A percentile compares a stretch with the other conserved stretches of the same genome.
Conservation (phyloP, 1,140 invertebrate species). For the Tetramorium simillimum region DNA sequence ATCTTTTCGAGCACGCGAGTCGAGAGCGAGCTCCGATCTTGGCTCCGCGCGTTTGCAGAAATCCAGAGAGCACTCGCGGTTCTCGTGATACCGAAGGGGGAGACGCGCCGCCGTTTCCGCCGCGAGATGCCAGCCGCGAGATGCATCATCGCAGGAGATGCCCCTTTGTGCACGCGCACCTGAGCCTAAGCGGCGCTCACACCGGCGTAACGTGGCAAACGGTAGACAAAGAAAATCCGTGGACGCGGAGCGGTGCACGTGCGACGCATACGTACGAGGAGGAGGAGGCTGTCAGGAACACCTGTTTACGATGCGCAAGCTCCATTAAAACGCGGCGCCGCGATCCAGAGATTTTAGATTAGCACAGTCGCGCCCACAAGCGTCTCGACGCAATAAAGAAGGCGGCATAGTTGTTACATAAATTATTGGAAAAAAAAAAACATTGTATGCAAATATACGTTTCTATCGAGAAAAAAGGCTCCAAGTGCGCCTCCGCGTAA, state of each 20-base stretch:
- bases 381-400: neutral
- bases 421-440: neutral
- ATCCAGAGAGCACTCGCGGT: neutral
- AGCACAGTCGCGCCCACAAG: neutral
- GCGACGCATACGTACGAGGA: slow-evolving; percentile 55
- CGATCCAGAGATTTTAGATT: slow-evolving; percentile 10
- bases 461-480: too few species aligned
- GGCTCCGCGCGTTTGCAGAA: neutral
- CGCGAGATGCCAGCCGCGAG: slow-evolving; percentile 9
- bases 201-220: neutral
- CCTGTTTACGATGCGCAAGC: slow-evolving; percentile 58
- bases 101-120: neutral
- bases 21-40: neutral
- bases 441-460: too few species aligned
- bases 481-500: neutral
- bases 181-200: slow-evolving; percentile 70
- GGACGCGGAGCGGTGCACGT: slow-evolving; percentile 45
- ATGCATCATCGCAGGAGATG: slow-evolving; percentile 65
- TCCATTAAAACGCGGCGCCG: slow-evolving; percentile 14
- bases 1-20: neutral
- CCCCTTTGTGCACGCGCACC: slow-evolving; percentile 71
- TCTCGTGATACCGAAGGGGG: neutral
- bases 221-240: slow-evolving; percentile 59
- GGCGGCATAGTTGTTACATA: too few species aligned
- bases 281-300: slow-evolving; percentile 31